Conservation (phyloP, 2,797 vertebrate genomes). For the Microcaecilia unicolor region DNA sequence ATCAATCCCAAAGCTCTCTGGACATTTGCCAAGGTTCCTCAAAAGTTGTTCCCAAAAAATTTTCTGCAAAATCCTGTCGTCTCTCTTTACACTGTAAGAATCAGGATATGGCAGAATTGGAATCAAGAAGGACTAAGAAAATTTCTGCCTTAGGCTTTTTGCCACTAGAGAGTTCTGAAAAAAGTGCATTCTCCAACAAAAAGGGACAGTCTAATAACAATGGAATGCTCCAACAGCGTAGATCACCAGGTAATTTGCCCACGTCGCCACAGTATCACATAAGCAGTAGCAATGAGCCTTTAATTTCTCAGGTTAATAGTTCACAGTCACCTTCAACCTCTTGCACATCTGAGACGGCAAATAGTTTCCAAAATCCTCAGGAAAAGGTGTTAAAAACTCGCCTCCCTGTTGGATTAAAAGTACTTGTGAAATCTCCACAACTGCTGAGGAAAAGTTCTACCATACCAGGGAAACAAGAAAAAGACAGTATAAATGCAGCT, state of each 20-base stretch:
- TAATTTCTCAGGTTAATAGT: conserved; percentile 49
- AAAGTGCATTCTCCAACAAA: conserved; percentile 45
- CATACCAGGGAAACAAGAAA: conserved; percentile 78
- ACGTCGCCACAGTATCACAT: conserved; percentile 37
- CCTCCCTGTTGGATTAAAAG: conserved; percentile 74
- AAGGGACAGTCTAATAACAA: conserved; percentile 41
- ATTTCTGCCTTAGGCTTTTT: conserved; percentile 45
- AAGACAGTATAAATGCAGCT: conserved; percentile 78
- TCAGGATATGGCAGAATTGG: conserved; percentile 38
- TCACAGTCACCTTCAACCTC: conserved; percentile 32
- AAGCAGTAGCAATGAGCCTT: conserved; percentile 38
- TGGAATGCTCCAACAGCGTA: conserved; percentile 41
- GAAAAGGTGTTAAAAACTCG: conserved; percentile 67
- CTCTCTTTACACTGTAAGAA: conserved; percentile 53
- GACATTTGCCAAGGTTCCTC: conserved; percentile 40
- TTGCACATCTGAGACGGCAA: conserved; percentile 22
- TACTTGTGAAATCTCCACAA: conserved; percentile 72
- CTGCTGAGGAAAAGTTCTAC: conserved; percentile 61
- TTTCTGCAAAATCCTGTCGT: conserved; percentile 55
- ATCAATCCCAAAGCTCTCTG: conserved; percentile 49
- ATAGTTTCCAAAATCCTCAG: conserved; percentile 31
- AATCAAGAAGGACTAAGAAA: conserved; percentile 51
- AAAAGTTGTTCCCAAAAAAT: conserved; percentile 61
- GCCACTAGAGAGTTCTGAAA: conserved; percentile 47
- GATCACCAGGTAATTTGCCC: conserved; percentile 41